Evolutionary conservation across 2,113 vertebrate genomes (phyloP), one percentile per base, ranked within the genome.

Genomic region (Tragelaphus strepsiceros): DNA sequence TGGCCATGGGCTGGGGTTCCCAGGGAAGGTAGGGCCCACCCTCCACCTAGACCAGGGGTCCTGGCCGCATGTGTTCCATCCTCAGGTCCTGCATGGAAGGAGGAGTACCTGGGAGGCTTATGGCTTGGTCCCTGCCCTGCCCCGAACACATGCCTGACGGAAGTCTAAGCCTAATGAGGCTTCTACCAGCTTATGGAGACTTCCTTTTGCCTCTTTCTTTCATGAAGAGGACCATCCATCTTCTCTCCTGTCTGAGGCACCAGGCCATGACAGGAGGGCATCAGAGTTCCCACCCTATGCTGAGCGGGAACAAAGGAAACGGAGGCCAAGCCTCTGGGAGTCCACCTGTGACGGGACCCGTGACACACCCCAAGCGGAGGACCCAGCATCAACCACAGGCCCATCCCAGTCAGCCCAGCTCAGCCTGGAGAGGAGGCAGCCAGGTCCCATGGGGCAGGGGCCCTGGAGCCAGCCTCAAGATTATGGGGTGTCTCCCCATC

Each of bases 291-390:
- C 35, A 7, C 71, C 39, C 28, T 6, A 10, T 0, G 8, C 53
- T 88, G 51, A 81, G 49, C 8, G 2, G 19, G 28, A 96, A 62
- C 22, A 7, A 51, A 54, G 24, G 19, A 24, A 16, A 0, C 7
- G 7, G 12, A 56, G 4, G 6, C n/a, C 74, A 67, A 77, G 77
- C 30, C 59, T 94, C 78, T 4, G 16, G 21, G 28, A 93, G 62
- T 7, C 16, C 5, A 21, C 2, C 5, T 1, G 7, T 5, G 7
- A 32, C 53, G 35, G 15, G 6, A 26, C 19, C 9, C 3, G 0
- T 16, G 49, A 80, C 32, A 16, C 43, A 17, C 26, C 21, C 67
- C 17, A 82, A 71, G 77, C 9, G 1, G 74, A 81, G n/a, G 78
- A 82, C 32, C 51, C 32, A 9, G 1, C 1, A 6, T 94, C 28